Conservation (phyloP, 2,113 vertebrate genomes). For the Cathartes aura region DNA sequence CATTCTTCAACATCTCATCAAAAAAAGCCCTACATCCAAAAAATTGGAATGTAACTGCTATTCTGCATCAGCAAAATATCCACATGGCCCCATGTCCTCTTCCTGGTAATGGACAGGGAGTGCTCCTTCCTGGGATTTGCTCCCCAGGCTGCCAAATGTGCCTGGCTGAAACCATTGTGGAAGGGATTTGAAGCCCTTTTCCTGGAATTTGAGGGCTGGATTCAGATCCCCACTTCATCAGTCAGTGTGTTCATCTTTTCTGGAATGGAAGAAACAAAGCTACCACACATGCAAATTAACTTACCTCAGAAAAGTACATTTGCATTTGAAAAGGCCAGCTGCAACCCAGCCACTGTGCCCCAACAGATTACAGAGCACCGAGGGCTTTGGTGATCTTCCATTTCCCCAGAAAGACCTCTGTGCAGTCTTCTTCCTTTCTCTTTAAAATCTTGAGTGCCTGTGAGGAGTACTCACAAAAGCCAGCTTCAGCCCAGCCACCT, state of each 20-base stretch:
- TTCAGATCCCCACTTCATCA: background rate
- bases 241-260: background rate
- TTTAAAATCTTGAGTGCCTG: background rate
- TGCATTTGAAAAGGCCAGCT: background rate
- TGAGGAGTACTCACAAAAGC: background rate
- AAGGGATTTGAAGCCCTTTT: background rate
- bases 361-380: rapidly evolving
- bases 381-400: background rate
- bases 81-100: background rate
- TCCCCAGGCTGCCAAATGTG: background rate
- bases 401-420: background rate
- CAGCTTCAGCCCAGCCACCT: background rate
- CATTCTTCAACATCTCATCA: background rate
- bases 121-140: background rate
- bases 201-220: rapidly evolving
- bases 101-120: background rate
- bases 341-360: background rate
- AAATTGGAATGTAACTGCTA: background rate
- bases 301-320: background rate
- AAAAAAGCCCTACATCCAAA: background rate
- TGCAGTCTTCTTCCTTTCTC: background rate
- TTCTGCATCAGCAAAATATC: background rate
- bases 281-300: background rate
- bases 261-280: background rate
- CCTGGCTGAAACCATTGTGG: background rate